A percentile compares a stretch with the other conserved stretches of the same genome.
Evolutionary conservation across 2,797 vertebrate genomes (phyloP).

Genomic region (Brachyalestes nurse): DNA sequence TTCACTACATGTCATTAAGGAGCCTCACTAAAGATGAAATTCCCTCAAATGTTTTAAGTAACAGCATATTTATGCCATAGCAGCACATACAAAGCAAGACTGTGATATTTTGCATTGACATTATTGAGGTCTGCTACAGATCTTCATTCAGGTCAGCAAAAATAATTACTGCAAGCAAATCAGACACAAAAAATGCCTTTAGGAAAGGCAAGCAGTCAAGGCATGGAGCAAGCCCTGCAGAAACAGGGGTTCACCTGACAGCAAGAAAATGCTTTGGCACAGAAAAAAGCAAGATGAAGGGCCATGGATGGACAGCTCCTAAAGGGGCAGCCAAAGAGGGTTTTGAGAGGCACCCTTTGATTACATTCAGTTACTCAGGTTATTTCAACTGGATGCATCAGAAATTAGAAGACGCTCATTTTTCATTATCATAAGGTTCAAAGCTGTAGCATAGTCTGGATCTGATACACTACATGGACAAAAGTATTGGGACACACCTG

Average conservation of each 20-base stretch:
- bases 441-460: neutral
- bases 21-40: too few relatives aligned
- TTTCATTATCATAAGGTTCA: neutral
- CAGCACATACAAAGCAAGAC: neutral
- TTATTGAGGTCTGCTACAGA: neutral
- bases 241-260: constrained; percentile 50
- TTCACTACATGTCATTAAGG: neutral
- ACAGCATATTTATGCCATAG: neutral
- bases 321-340: neutral
- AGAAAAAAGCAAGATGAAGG: constrained; percentile 56
- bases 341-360: neutral
- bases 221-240: constrained; percentile 21
- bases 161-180: neutral
- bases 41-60: neutral
- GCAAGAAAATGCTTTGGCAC: constrained; percentile 55
- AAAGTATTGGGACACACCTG: too few relatives aligned
- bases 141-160: neutral
- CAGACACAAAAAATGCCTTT: neutral
- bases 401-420: neutral
- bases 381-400: neutral
- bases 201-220: neutral
- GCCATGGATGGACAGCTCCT: constrained; percentile 55
- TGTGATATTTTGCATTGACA: neutral
- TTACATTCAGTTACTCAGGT: neutral
- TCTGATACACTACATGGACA: too few relatives aligned